Percentiles rank a stretch among this genome's conserved stretches.
Conservation (phyloP, 2,888 invertebrate species). For the Thelaira solivaga region DNA sequence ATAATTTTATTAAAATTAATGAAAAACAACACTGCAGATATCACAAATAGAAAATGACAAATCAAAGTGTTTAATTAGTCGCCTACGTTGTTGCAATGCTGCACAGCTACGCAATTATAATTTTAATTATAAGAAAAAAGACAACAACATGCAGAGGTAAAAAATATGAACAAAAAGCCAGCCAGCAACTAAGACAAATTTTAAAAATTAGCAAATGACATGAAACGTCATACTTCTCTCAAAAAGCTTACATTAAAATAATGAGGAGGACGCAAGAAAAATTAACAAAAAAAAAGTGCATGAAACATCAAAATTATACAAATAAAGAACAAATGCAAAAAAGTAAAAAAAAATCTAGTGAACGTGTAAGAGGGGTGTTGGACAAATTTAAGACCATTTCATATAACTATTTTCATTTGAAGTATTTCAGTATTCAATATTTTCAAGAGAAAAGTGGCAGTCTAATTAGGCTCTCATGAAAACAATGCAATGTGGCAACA, state of each 20-base stretch:
- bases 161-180: too few relatives aligned
- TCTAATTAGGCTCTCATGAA: too few relatives aligned
- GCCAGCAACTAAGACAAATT: constrained; percentile 15
- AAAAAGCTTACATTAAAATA: background rate
- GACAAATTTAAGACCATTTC: too few relatives aligned
- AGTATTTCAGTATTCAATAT: too few relatives aligned
- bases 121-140: too few relatives aligned
- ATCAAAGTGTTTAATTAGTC: constrained; percentile 54
- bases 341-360: background rate
- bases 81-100: constrained; percentile 1
- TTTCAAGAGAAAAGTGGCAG: too few relatives aligned
- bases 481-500: too few relatives aligned
- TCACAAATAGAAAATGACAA: constrained; percentile 52
- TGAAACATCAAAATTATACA: background rate
- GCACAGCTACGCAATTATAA: background rate
- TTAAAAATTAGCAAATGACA: constrained; percentile 49
- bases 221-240: constrained; percentile 30
- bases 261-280: constrained; percentile 11
- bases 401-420: too few relatives aligned
- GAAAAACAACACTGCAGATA: background rate
- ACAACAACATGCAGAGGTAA: background rate
- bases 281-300: background rate
- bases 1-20: background rate
- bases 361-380: too few relatives aligned
- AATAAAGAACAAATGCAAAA: constrained; percentile 13